phyloP scores from a whole-genome alignment of 2,113 vertebrate species.

The Prionailurus bengalensis region DNA sequence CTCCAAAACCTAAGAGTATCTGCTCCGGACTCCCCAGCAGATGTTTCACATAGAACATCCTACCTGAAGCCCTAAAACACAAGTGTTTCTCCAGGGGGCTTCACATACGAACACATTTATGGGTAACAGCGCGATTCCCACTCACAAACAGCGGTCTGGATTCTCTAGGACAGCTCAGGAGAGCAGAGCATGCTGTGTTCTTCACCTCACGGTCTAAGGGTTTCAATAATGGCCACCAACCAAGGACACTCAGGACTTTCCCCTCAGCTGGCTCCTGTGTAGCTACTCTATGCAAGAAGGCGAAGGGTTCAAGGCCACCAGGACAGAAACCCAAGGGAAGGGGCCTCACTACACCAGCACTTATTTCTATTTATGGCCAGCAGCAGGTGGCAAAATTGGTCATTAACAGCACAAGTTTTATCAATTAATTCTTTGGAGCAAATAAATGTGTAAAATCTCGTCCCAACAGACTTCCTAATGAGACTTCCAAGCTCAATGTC shows the following conservation, averaged over 20 bases:
- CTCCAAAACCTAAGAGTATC: neutral
- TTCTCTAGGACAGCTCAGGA: neutral
- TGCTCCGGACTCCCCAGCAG: neutral
- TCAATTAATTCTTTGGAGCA: slow-evolving; percentile 42
- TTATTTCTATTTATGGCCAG: slow-evolving; percentile 36
- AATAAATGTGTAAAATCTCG: neutral
- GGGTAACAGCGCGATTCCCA: neutral
- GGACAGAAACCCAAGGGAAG: neutral
- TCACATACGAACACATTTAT: neutral
- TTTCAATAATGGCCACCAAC: neutral
- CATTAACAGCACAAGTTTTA: neutral
- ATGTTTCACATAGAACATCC: neutral
- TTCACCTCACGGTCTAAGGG: neutral
- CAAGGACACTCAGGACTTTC: neutral
- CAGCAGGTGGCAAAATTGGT: neutral
- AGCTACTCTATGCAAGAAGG: neutral
- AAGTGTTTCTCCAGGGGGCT: neutral
- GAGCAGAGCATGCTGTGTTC: neutral
- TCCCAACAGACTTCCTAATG: neutral
- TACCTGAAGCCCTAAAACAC: neutral
- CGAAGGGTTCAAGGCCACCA: neutral
- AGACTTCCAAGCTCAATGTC: slow-evolving; percentile 27
- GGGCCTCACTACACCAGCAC: neutral
- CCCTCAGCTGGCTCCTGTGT: neutral
- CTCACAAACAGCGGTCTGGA: neutral